Evolutionary conservation across 2,888 invertebrate species (phyloP), one percentile per base, ranked within the genome.

Genomic region (Aromia moschata): DNA sequence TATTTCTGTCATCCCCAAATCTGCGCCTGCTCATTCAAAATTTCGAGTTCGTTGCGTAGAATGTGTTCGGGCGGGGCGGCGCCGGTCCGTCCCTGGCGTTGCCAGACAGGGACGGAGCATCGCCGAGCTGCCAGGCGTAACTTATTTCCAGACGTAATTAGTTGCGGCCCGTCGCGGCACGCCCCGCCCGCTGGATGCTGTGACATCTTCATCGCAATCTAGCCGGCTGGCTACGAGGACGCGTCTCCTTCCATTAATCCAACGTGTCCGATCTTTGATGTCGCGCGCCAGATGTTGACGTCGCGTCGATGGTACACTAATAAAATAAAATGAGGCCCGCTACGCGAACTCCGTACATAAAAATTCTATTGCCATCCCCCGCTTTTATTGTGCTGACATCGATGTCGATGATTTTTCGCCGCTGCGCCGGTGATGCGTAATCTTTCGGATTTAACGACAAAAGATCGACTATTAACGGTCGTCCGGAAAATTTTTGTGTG

Each of bases 131-230:
- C 65, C 67, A 65, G 69, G 68, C 70, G 67, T 65, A 70, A 73
- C 76, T 77, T 77, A 79, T 78, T 78, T 75, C 74, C 69, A 74
- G 75, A 73, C 74, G 70, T 76, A 78, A 78, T 78, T 78, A 78
- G 77, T 74, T 74, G 69, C 71, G 70, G 65, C 70, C 71, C 72
- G 73, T 72, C 69, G 70, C 69, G 67, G 60, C 64, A 65, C 63
- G 64, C 71, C 70, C 70, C 72, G 65, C 72, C 70, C 65, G 69
- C 63, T 68, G 56, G 65, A 64, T 67, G 65, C 69, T 70, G 71
- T 75, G 76, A 76, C 76, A 75, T 76, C 76, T 76, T 75, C 74
- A 76, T 76, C 69, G 70, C 66, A 65, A 69, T 70, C 67, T 45
- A 62, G 58, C 56, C 10, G 2, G 46, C 38, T 12, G 9, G 41